Percentiles rank a stretch among this genome's conserved stretches.
Evolutionary conservation across 30 jellyfish, hydroid and myxozoan genomes (phyloP).

Genomic region (Aurelia aurita): DNA sequence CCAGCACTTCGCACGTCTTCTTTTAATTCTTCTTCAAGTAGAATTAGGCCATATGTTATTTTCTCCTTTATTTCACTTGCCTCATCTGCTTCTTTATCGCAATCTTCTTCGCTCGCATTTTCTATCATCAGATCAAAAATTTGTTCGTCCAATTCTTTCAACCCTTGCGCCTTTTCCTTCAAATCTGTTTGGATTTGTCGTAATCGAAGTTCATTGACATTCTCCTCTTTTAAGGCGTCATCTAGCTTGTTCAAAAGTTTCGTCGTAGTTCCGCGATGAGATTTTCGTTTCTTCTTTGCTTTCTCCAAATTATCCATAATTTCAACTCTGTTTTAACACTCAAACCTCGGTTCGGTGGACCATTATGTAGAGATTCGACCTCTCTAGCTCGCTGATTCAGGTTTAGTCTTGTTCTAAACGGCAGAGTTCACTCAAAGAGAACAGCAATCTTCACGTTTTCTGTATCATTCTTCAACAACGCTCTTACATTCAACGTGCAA

Average conservation of each 20-base stretch:
- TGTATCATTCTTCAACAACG: no score
- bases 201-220: constrained; percentile 6
- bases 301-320: neutral
- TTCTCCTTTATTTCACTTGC: constrained; percentile 9
- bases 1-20: constrained; percentile 3
- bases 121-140: constrained; percentile 24
- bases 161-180: neutral
- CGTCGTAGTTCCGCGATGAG: constrained; percentile 30
- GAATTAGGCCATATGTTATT: constrained; percentile 7
- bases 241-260: constrained; percentile 16
- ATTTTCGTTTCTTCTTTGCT: constrained; percentile 16
- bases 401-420: no score
- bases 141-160: constrained; percentile 14
- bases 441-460: no score
- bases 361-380: no score
- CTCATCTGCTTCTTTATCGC: constrained; percentile 18
- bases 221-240: constrained; percentile 18
- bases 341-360: constrained; percentile 18
- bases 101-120: constrained; percentile 13
- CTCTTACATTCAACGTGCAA: no score
- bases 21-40: constrained; percentile 28
- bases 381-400: no score
- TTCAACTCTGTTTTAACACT: neutral
- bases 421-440: no score
- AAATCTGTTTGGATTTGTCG: constrained; percentile 13